phyloP scores from a whole-genome alignment of 2,888 invertebrate species.

The Drosophila siamana region DNA sequence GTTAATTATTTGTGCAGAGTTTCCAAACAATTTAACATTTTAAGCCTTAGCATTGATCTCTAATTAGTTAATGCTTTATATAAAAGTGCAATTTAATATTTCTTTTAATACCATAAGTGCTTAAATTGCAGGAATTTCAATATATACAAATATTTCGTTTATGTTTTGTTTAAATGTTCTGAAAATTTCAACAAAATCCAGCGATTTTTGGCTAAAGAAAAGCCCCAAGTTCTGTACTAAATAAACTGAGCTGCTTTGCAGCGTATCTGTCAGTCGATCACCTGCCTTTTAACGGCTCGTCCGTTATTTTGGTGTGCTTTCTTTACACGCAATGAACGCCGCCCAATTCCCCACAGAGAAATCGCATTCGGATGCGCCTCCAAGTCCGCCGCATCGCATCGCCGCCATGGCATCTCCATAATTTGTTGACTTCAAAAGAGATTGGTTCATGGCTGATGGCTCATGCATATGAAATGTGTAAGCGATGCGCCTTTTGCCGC shows the following conservation, averaged over 20 bases:
- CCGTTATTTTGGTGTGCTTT: neutral
- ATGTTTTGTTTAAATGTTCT: too few relatives aligned
- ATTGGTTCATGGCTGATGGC: slow-evolving; percentile 64
- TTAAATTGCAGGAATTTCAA: too few relatives aligned
- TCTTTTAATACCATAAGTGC: too few relatives aligned
- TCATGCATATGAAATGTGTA: slow-evolving; percentile 67
- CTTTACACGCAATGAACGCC: slow-evolving; percentile 41
- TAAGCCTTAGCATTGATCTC: too few relatives aligned
- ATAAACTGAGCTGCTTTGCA: neutral
- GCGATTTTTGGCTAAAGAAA: too few relatives aligned
- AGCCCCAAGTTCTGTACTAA: too few relatives aligned
- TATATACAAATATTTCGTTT: too few relatives aligned
- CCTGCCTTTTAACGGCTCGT: neutral
- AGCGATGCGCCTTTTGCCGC: slow-evolving; percentile 47
- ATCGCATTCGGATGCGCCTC: slow-evolving; percentile 16
- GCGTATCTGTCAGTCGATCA: slow-evolving; percentile 3
- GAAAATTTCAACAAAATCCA: too few relatives aligned
- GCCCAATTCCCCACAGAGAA: slow-evolving; percentile 59
- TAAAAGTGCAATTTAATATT: too few relatives aligned
- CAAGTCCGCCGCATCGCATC: neutral
- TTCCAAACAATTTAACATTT: too few relatives aligned
- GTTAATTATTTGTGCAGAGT: too few relatives aligned
- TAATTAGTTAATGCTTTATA: too few relatives aligned
- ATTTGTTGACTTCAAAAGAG: slow-evolving; percentile 66
- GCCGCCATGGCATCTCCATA: slow-evolving; percentile 38